Percentiles rank a stretch among this genome's conserved stretches.
These are phyloP conservation scores for Neuroterus valhalla DNA, from an alignment of 1,140 invertebrate species.

Conservation along the genomic window DNA sequence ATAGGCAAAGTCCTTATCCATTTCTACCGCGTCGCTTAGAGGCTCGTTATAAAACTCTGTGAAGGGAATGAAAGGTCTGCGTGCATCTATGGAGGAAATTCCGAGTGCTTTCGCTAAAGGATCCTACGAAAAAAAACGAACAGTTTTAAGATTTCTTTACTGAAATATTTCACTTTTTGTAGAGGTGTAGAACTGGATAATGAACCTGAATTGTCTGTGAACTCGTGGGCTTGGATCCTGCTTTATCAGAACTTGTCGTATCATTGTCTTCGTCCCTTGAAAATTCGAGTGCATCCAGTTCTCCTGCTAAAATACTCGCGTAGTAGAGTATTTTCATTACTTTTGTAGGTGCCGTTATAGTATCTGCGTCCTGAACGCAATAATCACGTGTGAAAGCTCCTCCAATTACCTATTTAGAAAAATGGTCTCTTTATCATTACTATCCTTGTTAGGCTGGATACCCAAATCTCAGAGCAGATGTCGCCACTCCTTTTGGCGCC, in stretches of 20 bases:
- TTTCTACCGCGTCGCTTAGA: conserved; percentile 92
- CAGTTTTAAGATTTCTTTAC: neutral
- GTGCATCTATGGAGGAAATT: conserved; percentile 86
- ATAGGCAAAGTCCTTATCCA: conserved; percentile 94
- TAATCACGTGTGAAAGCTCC: conserved; percentile 84
- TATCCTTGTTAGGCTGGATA: neutral
- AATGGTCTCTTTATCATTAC: conserved; percentile 4
- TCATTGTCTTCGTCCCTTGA: conserved; percentile 76
- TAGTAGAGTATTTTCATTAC: conserved; percentile 93
- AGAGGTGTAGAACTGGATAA: neutral
- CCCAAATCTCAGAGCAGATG: too few relatives aligned
- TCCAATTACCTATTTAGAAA: conserved; percentile 80
- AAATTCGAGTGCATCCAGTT: conserved; percentile 81
- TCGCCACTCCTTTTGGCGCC: too few relatives aligned
- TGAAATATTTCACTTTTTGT: neutral
- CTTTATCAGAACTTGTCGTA: conserved; percentile 61
- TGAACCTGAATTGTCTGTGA: conserved; percentile 53
- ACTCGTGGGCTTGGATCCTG: conserved; percentile 38
- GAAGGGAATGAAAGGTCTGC: conserved; percentile 88
- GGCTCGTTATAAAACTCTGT: conserved; percentile 96
- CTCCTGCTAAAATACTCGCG: conserved; percentile 90
- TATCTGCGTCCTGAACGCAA: conserved; percentile 88
- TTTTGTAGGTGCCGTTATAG: conserved; percentile 88
- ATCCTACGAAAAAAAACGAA: conserved; percentile 61
- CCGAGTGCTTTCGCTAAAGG: conserved; percentile 77